Conservation (phyloP, 2,888 invertebrate genomes). For the Leucophenga montana region DNA sequence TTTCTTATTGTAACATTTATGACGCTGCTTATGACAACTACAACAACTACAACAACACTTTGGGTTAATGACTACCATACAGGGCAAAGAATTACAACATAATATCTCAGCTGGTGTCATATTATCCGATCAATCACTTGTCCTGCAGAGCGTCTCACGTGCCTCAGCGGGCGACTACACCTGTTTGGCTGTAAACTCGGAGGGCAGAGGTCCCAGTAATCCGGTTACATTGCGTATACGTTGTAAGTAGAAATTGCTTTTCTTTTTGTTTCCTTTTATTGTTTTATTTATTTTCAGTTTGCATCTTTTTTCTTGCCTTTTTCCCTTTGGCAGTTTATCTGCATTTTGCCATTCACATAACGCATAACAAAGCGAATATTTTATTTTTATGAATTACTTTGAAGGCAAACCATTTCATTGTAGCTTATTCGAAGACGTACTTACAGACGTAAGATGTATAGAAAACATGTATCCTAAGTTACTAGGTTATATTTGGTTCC, state of each 20-base stretch:
- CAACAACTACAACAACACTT: slow-evolving; percentile 14
- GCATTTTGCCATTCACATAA: too few relatives aligned
- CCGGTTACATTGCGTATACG: slow-evolving; percentile 80
- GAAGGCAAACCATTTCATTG: too few relatives aligned
- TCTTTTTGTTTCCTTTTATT: slow-evolving; percentile 5
- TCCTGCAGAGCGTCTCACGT: slow-evolving; percentile 87
- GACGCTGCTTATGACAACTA: slow-evolving; percentile 15
- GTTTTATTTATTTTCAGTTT: slow-evolving; percentile 7
- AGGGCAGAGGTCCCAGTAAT: slow-evolving; percentile 86
- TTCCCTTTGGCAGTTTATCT: too few relatives aligned
- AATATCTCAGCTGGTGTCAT: slow-evolving; percentile 87
- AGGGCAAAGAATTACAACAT: slow-evolving; percentile 88
- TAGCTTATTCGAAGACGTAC: too few relatives aligned
- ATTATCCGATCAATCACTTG: slow-evolving; percentile 88
- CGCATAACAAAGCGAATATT: too few relatives aligned
- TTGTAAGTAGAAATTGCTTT: slow-evolving; percentile 76
- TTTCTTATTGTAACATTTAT: not conserved
- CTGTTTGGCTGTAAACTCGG: slow-evolving; percentile 88
- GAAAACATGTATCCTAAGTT: too few relatives aligned
- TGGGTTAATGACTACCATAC: slow-evolving; percentile 40
- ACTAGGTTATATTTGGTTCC: too few relatives aligned
- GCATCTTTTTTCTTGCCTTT: slow-evolving; percentile 3
- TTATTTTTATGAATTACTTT: too few relatives aligned
- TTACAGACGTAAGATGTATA: too few relatives aligned
- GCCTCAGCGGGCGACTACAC: slow-evolving; percentile 90